A percentile compares a stretch with the other conserved stretches of the same genome.
phyloP scores from a whole-genome alignment of 2,113 vertebrate genomes.

The Perca fluviatilis region DNA sequence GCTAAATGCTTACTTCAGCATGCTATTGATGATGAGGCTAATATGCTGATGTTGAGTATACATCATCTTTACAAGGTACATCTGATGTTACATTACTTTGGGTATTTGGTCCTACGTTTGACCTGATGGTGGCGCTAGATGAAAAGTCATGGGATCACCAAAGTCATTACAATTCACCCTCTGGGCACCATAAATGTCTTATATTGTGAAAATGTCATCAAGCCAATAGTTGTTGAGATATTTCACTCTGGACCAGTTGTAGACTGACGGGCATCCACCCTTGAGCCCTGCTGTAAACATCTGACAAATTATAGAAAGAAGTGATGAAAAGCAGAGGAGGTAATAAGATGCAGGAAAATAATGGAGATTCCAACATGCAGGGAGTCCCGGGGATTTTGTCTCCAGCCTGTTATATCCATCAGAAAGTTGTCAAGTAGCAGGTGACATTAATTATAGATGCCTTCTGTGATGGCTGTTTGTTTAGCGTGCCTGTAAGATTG shows the following conservation, averaged over 20 bases:
- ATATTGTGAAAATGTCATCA: neutral
- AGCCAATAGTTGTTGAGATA: neutral
- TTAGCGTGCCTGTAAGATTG: slow-evolving; percentile 63
- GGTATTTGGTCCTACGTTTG: neutral
- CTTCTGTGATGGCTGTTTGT: slow-evolving; percentile 67
- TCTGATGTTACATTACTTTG: neutral
- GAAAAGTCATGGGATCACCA: neutral
- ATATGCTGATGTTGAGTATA: neutral
- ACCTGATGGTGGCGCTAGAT: neutral
- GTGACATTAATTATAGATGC: slow-evolving; percentile 78
- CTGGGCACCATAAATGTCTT: too few species aligned
- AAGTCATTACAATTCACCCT: neutral
- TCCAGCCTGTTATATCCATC: slow-evolving; percentile 51
- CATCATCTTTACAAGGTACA: neutral
- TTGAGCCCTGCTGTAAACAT: neutral
- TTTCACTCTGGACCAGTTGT: neutral
- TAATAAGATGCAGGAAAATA: slow-evolving; percentile 1
- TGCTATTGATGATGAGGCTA: too few species aligned
- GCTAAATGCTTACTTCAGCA: neutral
- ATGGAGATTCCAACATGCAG: slow-evolving; percentile 6
- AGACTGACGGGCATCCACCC: neutral
- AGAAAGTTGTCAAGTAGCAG: slow-evolving; percentile 65
- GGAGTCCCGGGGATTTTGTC: slow-evolving; percentile 40
- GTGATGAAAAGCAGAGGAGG: slow-evolving; percentile 1
- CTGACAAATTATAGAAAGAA: neutral